A percentile compares a stretch with the other conserved stretches of the same genome.
Evolutionary conservation across 2,113 vertebrate genomes (phyloP).

Genomic region (Psilopsiagon aymara): DNA sequence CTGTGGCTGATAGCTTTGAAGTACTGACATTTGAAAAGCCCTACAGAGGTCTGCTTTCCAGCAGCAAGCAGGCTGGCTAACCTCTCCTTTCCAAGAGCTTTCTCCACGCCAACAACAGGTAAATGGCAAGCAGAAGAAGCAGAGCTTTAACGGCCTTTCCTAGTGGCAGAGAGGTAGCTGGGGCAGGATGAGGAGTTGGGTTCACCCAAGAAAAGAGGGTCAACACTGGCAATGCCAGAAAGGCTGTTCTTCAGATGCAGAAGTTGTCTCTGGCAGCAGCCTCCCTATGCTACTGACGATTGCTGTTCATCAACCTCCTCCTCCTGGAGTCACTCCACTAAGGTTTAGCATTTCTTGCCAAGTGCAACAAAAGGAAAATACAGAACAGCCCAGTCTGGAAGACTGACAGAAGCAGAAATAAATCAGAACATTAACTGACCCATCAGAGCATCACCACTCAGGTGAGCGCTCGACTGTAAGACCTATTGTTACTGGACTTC

Average conservation of each 20-base stretch:
- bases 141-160: background rate
- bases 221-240: background rate
- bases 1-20: background rate
- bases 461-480: background rate
- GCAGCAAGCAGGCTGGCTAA: background rate
- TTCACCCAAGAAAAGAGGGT: background rate
- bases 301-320: background rate
- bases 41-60: background rate
- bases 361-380: conserved; percentile 8
- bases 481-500: background rate
- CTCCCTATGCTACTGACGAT: background rate
- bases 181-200: background rate
- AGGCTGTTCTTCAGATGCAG: background rate
- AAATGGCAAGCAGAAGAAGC: background rate
- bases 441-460: background rate
- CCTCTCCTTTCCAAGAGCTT: conserved; percentile 4
- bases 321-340: background rate
- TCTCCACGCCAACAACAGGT: background rate
- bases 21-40: background rate
- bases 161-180: background rate
- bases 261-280: background rate
- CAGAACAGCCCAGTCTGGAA: background rate
- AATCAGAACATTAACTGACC: background rate
- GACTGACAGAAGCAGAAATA: conserved; percentile 31
- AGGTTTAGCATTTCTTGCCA: background rate